These are phyloP conservation scores for Glaucomys volans DNA, from an alignment of 2,113 vertebrate genomes.

Conservation along the genomic window DNA sequence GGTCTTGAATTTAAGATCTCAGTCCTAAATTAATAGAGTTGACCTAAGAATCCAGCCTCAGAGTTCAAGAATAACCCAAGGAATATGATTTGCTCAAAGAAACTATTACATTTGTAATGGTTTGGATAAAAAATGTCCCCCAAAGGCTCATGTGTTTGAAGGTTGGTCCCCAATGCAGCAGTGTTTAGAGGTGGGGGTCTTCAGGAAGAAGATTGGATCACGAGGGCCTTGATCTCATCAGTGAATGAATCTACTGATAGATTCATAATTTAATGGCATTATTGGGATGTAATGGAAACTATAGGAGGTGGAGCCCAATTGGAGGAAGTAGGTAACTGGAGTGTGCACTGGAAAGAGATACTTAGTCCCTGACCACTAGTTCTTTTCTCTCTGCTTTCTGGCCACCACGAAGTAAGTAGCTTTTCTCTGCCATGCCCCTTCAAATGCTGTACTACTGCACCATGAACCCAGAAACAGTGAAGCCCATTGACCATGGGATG, in stretches of 20 bases:
- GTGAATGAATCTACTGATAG: background rate
- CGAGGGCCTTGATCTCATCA: background rate
- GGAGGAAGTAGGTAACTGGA: background rate
- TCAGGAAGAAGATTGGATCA: background rate
- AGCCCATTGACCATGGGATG: background rate
- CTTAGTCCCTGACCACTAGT: background rate
- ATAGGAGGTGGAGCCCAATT: background rate
- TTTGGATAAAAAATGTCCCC: background rate
- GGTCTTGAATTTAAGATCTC: background rate
- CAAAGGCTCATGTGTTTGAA: background rate
- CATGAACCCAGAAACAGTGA: background rate
- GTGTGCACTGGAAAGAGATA: background rate
- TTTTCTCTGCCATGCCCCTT: background rate
- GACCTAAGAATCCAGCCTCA: background rate
- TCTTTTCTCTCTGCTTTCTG: background rate
- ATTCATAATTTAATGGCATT: background rate
- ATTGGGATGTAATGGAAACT: background rate
- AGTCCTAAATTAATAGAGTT: background rate
- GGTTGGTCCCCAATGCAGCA: background rate
- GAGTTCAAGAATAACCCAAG: background rate
- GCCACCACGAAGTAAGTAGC: background rate
- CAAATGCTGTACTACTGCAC: background rate
- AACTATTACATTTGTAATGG: background rate
- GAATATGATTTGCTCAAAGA: background rate
- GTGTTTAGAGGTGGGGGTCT: background rate